Conservation (phyloP, 2,113 vertebrate genomes). For the Abramis brama region DNA sequence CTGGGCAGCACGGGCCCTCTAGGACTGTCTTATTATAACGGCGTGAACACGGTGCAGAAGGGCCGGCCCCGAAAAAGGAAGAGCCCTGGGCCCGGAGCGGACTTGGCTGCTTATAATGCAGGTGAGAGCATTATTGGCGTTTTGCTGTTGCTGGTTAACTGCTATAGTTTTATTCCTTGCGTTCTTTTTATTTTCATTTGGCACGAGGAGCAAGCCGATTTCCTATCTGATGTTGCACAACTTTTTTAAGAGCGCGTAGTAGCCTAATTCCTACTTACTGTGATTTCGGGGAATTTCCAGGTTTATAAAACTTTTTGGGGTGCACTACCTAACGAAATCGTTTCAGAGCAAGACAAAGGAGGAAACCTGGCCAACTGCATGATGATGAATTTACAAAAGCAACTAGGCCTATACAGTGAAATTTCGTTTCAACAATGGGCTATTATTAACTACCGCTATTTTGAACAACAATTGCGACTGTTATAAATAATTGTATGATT, state of each 20-base stretch:
- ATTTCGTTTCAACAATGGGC: neutral
- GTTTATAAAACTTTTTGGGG: neutral
- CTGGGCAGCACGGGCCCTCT: constrained; percentile 87
- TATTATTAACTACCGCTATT: neutral
- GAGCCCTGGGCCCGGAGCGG: constrained; percentile 92
- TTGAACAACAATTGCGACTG: neutral
- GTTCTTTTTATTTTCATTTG: neutral
- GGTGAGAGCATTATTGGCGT: constrained; percentile 76
- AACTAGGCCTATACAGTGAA: neutral
- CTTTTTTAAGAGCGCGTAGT: neutral
- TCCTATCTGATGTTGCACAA: neutral
- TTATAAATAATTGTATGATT: neutral
- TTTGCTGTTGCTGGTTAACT: constrained; percentile 25
- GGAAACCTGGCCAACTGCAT: no score
- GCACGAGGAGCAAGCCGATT: neutral
- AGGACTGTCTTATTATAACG: constrained; percentile 98
- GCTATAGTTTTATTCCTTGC: neutral
- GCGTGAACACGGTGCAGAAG: constrained; percentile 96
- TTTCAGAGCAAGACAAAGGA: constrained; percentile 2
- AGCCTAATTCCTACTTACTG: neutral
- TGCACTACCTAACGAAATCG: neutral
- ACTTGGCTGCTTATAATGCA: constrained; percentile 96
- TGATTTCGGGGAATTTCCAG: neutral
- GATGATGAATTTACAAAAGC: neutral
- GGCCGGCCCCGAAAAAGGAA: constrained; percentile 96